phyloP scores from a whole-genome alignment of 2,113 vertebrate species.

The Peromyscus leucopus region DNA sequence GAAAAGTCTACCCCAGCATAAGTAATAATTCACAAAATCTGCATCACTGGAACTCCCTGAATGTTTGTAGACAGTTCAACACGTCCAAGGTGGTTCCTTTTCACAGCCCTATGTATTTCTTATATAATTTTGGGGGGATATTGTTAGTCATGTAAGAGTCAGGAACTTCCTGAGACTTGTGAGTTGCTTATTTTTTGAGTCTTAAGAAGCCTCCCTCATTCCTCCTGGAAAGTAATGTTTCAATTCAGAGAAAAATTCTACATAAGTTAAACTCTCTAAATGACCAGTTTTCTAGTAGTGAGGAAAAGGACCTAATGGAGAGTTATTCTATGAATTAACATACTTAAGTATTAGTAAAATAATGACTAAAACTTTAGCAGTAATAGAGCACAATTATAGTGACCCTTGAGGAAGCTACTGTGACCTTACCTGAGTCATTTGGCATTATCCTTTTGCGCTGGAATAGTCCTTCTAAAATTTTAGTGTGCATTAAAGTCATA shows the following conservation, averaged over 20 bases:
- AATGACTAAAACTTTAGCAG: not conserved
- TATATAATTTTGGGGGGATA: not conserved
- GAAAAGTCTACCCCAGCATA: not conserved
- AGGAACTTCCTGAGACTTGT: not conserved
- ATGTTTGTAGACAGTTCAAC: not conserved
- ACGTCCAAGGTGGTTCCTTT: not conserved
- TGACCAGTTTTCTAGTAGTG: not conserved
- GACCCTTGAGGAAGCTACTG: not conserved
- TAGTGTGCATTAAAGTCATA: not conserved
- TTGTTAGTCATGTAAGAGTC: too few species aligned
- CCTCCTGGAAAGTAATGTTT: not conserved
- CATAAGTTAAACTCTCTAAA: not conserved
- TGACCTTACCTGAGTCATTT: not conserved
- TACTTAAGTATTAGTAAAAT: slow-evolving; percentile 43
- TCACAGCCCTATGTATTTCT: not conserved
- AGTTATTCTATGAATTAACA: not conserved
- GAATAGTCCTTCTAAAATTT: slow-evolving; percentile 27
- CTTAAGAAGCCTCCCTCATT: not conserved
- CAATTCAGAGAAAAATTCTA: not conserved
- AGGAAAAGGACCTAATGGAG: not conserved
- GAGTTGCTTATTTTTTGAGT: not conserved
- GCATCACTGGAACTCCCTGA: not conserved
- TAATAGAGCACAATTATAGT: not conserved
- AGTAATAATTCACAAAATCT: not conserved
- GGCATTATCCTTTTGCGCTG: not conserved